Conservation (phyloP, 2,888 invertebrate species). For the Antheraea yamamai region DNA sequence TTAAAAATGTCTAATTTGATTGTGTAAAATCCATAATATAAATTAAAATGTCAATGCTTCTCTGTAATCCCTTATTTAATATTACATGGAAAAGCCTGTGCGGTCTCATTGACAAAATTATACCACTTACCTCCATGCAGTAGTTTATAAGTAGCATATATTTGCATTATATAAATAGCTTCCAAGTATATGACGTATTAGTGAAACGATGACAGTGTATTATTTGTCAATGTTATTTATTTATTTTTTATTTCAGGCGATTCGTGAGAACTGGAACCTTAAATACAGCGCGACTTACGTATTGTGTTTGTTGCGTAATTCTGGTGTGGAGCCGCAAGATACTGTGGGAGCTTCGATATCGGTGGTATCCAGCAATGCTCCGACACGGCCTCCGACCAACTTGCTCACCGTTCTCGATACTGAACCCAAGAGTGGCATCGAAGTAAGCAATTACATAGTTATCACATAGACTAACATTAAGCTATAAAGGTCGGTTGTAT, state of each 20-base stretch:
- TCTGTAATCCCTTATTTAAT: no score
- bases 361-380: conserved; percentile 50
- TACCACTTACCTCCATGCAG: not conserved
- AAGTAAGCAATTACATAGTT: conserved; percentile 46
- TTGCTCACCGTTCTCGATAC: conserved; percentile 67
- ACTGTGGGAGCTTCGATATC: conserved; percentile 69
- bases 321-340: conserved; percentile 81
- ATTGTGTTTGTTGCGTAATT: conserved; percentile 88
- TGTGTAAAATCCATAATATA: no score
- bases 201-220: not conserved
- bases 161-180: not conserved
- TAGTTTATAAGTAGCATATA: not conserved
- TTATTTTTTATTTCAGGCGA: conserved; percentile 78
- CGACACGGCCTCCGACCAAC: conserved; percentile 61
- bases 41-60: no score
- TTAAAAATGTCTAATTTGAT: no score
- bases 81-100: no score
- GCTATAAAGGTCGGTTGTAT: not conserved
- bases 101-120: no score
- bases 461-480: not conserved
- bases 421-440: conserved; percentile 62
- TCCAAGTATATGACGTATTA: not conserved
- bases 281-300: conserved; percentile 96
- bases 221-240: not conserved
- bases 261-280: conserved; percentile 96